These are phyloP conservation scores for Dilophus febrilis DNA, from an alignment of 2,888 invertebrate genomes.

Conservation along the genomic window DNA sequence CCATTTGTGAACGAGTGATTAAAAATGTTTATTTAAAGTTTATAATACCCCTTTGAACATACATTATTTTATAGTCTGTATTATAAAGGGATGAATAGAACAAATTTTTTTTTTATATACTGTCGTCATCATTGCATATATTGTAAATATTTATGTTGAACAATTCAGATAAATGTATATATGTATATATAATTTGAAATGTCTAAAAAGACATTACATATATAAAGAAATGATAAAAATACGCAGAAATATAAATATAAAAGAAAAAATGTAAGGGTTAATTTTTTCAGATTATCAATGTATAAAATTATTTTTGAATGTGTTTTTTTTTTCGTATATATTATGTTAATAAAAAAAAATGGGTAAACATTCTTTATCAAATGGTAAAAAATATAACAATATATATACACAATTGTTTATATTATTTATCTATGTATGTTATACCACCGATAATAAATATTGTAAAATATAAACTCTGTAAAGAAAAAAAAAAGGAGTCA, in stretches of 20 bases:
- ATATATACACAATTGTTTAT: too few species aligned
- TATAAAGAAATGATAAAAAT: neutral
- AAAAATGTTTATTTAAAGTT: slow-evolving; percentile 16
- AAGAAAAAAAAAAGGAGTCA: too few species aligned
- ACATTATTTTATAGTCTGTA: slow-evolving; percentile 1
- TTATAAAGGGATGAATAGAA: neutral
- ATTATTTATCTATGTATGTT: too few species aligned
- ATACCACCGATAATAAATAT: too few species aligned
- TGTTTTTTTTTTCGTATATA: too few species aligned
- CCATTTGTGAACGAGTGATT: slow-evolving; percentile 14
- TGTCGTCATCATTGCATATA: neutral
- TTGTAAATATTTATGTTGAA: neutral
- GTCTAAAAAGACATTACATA: neutral
- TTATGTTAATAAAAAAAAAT: neutral
- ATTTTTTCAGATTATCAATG: slow-evolving; percentile 14
- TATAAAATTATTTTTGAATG: slow-evolving; percentile 11
- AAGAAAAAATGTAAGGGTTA: slow-evolving; percentile 7
- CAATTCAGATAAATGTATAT: slow-evolving; percentile 8
- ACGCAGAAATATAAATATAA: too few species aligned
- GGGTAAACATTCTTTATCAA: slow-evolving; percentile 1
- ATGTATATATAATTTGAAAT: neutral
- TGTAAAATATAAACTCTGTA: too few species aligned
- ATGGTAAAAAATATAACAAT: too few species aligned
- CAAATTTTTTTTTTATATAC: neutral
- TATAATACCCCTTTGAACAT: slow-evolving; percentile 11